Conservation (phyloP, 2,797 vertebrate species). For the Hyperoplus lanceolatus region DNA sequence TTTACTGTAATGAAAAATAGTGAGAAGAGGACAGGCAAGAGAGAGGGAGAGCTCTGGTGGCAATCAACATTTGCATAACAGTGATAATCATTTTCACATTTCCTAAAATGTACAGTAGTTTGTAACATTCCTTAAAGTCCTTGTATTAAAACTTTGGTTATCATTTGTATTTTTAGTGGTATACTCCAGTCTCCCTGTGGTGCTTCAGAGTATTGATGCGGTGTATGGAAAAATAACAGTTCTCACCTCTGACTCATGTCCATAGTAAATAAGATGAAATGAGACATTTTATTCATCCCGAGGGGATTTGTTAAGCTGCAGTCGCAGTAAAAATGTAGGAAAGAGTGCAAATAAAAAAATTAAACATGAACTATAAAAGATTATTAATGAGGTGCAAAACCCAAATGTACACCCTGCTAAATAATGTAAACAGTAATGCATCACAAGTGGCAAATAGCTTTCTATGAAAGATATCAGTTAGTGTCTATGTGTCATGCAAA, state of each 20-base stretch:
- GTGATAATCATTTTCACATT: neutral
- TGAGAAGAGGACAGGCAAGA: neutral
- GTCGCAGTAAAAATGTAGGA: too few relatives aligned
- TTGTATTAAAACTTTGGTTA: neutral
- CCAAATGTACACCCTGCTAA: too few relatives aligned
- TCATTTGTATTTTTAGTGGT: neutral
- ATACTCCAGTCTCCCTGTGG: neutral
- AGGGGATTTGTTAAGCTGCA: too few relatives aligned
- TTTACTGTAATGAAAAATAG: constrained; percentile 6
- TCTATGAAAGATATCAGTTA: too few relatives aligned
- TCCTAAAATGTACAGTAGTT: neutral
- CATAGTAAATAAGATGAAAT: neutral
- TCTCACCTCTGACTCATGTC: constrained; percentile 24
- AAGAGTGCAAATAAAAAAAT: too few relatives aligned
- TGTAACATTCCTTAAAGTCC: neutral
- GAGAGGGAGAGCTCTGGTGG: neutral
- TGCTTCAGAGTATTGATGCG: constrained; percentile 1
- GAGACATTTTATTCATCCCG: too few relatives aligned
- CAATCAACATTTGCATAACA: neutral
- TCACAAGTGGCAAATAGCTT: too few relatives aligned
- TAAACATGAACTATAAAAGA: too few relatives aligned
- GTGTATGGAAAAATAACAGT: constrained; percentile 11
- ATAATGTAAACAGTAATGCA: too few relatives aligned
- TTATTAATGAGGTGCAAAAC: too few relatives aligned
- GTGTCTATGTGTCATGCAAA: too few relatives aligned